phyloP scores from a whole-genome alignment of 2,888 invertebrate species.

The Cephalotes varians region DNA sequence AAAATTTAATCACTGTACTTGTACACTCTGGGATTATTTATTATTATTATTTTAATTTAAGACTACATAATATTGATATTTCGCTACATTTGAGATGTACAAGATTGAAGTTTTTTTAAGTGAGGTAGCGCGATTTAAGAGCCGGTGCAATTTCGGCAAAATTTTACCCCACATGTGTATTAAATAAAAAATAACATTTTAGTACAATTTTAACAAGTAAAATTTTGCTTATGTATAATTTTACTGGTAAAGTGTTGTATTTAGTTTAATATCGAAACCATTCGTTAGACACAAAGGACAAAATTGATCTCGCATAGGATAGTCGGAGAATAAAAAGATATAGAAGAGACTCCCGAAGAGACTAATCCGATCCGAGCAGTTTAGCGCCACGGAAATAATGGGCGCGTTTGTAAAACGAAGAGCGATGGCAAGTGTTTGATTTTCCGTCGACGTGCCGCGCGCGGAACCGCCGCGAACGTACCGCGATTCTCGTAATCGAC shows the following conservation, averaged over 20 bases:
- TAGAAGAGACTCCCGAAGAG: too few relatives aligned
- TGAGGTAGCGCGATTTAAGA: too few relatives aligned
- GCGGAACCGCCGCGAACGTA: constrained; percentile 47
- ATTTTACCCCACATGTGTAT: too few relatives aligned
- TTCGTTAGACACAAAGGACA: background rate
- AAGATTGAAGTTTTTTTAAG: too few relatives aligned
- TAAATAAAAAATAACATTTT: too few relatives aligned
- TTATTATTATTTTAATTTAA: too few relatives aligned
- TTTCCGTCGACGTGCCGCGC: constrained; percentile 44
- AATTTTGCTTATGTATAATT: background rate
- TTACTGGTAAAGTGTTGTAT: background rate
- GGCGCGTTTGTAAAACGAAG: constrained; percentile 23
- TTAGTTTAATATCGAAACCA: background rate
- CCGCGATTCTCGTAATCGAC: constrained; percentile 65
- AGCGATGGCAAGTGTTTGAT: constrained; percentile 54
- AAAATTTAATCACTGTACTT: too few relatives aligned
- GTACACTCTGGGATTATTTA: too few relatives aligned
- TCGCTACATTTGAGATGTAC: too few relatives aligned
- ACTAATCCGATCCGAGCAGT: background rate
- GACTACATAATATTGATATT: too few relatives aligned
- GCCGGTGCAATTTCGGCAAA: too few relatives aligned
- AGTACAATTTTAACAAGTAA: too few relatives aligned
- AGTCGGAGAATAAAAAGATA: background rate
- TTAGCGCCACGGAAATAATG: constrained; percentile 42
- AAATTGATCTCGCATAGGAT: background rate